phyloP scores from a whole-genome alignment of 2,113 vertebrate species.

The Seriola quinqueradiata region DNA sequence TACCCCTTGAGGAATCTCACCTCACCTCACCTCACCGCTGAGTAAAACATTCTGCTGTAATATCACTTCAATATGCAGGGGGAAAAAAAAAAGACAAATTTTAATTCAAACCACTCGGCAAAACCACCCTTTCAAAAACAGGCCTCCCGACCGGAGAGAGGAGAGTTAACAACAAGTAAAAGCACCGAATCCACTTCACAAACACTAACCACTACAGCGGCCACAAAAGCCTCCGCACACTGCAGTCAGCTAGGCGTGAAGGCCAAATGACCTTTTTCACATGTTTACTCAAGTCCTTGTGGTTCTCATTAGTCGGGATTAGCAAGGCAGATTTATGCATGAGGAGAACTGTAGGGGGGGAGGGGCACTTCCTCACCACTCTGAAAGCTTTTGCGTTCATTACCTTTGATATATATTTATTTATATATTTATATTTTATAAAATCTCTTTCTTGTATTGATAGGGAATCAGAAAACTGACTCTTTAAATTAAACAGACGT shows the following conservation, averaged over 20 bases:
- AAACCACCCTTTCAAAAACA: neutral
- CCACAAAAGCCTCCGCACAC: constrained; percentile 22
- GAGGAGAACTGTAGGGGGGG: neutral
- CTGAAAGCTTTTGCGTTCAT: neutral
- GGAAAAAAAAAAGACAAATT: neutral
- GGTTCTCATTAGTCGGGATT: constrained; percentile 67
- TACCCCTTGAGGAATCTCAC: too few species aligned
- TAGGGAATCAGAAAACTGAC: too few species aligned
- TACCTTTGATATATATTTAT: neutral
- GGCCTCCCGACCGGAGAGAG: neutral
- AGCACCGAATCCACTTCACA: constrained; percentile 26
- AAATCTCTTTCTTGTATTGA: neutral
- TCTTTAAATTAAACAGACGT: too few species aligned
- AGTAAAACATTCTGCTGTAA: neutral
- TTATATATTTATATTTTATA: neutral
- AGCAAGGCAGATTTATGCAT: constrained; percentile 59
- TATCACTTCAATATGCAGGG: neutral
- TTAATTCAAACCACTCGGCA: constrained; percentile 1
- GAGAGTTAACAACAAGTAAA: constrained; percentile 16
- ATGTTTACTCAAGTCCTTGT: constrained; percentile 59
- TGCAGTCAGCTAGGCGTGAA: constrained; percentile 43
- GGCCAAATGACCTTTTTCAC: constrained; percentile 60
- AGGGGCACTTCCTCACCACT: neutral
- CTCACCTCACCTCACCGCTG: too few species aligned
- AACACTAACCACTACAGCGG: neutral